phyloP scores from a whole-genome alignment of 2,797 vertebrate genomes.

The Bucorvus abyssinicus region DNA sequence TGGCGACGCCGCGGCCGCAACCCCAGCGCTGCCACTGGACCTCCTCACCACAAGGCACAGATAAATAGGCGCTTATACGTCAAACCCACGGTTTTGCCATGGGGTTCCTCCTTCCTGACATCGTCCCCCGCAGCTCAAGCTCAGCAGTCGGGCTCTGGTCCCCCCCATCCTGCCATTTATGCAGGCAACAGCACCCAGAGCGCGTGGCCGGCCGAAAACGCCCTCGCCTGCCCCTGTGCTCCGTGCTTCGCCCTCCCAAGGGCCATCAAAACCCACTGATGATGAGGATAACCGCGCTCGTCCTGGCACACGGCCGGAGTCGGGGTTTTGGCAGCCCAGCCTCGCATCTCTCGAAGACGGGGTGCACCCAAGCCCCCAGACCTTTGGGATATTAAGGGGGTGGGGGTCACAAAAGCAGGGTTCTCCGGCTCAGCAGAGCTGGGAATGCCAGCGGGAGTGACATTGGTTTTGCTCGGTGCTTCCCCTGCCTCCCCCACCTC shows the following conservation, averaged over 20 bases:
- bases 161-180: background rate
- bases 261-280: accelerated
- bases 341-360: background rate
- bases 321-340: background rate
- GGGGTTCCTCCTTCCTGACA: background rate
- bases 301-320: background rate
- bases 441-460: accelerated
- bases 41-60: background rate
- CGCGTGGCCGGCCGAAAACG: accelerated
- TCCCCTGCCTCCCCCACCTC: background rate
- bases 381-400: background rate
- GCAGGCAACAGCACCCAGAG: background rate
- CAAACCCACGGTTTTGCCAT: accelerated
- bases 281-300: accelerated
- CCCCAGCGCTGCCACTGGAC: accelerated
- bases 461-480: background rate
- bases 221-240: accelerated
- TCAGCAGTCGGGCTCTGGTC: background rate
- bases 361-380: background rate
- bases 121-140: background rate
- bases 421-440: accelerated
- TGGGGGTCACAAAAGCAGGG: background rate
- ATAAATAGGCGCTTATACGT: accelerated
- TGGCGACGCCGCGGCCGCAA: accelerated
- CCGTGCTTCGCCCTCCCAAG: accelerated